These are phyloP conservation scores for Asbolus verrucosus DNA, from an alignment of 1,140 invertebrate genomes.

Conservation along the genomic window DNA sequence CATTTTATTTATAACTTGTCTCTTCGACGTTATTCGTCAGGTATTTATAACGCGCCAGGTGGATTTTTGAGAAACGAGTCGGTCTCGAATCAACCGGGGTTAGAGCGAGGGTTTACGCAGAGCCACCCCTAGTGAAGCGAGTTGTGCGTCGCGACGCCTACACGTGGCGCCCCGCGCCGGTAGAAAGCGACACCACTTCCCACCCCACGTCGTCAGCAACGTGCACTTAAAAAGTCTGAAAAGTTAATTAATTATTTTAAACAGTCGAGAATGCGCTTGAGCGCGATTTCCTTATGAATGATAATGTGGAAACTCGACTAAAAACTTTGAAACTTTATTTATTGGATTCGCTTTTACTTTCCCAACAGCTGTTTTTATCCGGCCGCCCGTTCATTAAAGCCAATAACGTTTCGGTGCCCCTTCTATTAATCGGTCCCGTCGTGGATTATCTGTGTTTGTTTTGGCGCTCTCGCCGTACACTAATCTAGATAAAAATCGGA, in stretches of 20 bases:
- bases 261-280: too few species aligned
- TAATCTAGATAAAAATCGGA: too few species aligned
- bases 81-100: not conserved
- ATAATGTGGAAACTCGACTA: conserved; percentile 58
- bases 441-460: not conserved
- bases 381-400: too few species aligned
- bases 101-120: conserved; percentile 50
- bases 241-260: conserved; percentile 64
- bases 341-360: conserved; percentile 23
- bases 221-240: conserved; percentile 59
- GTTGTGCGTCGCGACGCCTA: conserved; percentile 53
- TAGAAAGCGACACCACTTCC: conserved; percentile 45
- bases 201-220: conserved; percentile 43
- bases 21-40: too few species aligned
- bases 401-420: too few species aligned
- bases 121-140: conserved; percentile 43
- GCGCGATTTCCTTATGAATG: conserved; percentile 61
- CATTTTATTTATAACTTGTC: too few species aligned
- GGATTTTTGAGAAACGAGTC: too few species aligned
- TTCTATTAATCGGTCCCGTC: too few species aligned
- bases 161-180: conserved; percentile 56
- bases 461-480: not conserved
- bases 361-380: not conserved
- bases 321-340: conserved; percentile 38
- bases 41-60: too few species aligned